Evolutionary conservation across 2,113 vertebrate genomes (phyloP).

Genomic region (Mesocricetus auratus): DNA sequence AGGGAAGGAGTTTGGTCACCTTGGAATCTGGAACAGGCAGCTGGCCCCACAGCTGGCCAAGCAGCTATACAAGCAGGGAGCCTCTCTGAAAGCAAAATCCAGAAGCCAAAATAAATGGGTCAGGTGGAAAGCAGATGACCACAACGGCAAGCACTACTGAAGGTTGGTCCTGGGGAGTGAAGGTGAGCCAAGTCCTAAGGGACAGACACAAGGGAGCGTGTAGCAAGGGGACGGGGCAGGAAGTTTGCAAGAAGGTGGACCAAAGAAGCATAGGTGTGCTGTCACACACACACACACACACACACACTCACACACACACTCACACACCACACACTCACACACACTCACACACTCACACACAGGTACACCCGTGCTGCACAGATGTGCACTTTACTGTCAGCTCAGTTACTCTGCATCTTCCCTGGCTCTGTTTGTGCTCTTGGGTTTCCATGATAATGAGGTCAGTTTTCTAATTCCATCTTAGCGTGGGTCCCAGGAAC

Average conservation of each 20-base stretch:
- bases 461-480: not conserved
- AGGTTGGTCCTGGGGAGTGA: slow-evolving; percentile 41
- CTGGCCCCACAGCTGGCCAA: slow-evolving; percentile 73
- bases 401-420: not conserved
- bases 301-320: not conserved
- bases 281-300: not conserved
- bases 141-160: not conserved
- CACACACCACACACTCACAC: not conserved
- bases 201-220: not conserved
- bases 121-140: slow-evolving; percentile 67
- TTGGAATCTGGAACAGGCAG: slow-evolving; percentile 66
- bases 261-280: not conserved
- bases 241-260: not conserved
- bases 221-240: not conserved
- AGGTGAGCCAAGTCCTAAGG: slow-evolving; percentile 40
- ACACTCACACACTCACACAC: not conserved
- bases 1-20: slow-evolving; percentile 54
- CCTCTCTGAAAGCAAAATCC: slow-evolving; percentile 59
- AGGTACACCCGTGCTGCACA: not conserved
- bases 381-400: not conserved
- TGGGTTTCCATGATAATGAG: not conserved
- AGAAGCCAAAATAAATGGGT: slow-evolving; percentile 62
- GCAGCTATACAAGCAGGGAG: slow-evolving; percentile 34
- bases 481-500: not conserved
- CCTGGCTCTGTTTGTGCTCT: not conserved